Base-by-base conservation (phyloP, 1,140 invertebrate genomes). In the Rhagoletis zephyria region DNA sequence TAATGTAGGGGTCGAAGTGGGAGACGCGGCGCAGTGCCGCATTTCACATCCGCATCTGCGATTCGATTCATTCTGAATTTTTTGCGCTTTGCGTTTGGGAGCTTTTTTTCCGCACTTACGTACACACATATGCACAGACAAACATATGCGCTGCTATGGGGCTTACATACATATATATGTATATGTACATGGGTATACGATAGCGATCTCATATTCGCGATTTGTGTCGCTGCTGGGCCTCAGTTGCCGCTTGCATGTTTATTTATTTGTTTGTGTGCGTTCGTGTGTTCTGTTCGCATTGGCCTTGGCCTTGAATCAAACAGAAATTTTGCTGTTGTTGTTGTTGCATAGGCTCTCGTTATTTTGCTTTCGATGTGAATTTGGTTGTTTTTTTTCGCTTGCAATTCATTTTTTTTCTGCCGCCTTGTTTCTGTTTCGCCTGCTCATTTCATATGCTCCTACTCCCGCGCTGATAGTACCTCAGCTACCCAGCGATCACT, bases 301-400 rank as follows among this genome's bases (percentile, higher is more conserved):
- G 74, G 74, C 74, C 74, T 81, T 81, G 74, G 74, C 74, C 74
- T 81, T 81, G 74, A 81, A 81, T 81, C 74, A 56, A 59, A 81
- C 74, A 56, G 67, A 81, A 63, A 63, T 63, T 81, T 85, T 86
- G 40, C 45, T 61, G 56, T 45, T 63, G 63, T 63, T 63, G 85
- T 86, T 86, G 85, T 61, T 85, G 85, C 85, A 85, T 85, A 61
- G 85, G 85, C 59, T 86, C 14, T 63, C n/a, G 10, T 86, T 63
- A 30, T 9, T 19, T 81, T 42, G 48, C 45, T 81, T 86, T 86
- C 74, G 48, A 9, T 81, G 74, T 59, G 48, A 81, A 30, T 81
- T 81, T 19, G 16, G 2, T 81, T 63, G 5, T 81, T 51, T 81
- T 81, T 42, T 16, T 81, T 81, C 74, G 14, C 56, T 81, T 74